Conservation (phyloP, 2,888 invertebrate genomes). For the Quadroppia sp. region DNA sequence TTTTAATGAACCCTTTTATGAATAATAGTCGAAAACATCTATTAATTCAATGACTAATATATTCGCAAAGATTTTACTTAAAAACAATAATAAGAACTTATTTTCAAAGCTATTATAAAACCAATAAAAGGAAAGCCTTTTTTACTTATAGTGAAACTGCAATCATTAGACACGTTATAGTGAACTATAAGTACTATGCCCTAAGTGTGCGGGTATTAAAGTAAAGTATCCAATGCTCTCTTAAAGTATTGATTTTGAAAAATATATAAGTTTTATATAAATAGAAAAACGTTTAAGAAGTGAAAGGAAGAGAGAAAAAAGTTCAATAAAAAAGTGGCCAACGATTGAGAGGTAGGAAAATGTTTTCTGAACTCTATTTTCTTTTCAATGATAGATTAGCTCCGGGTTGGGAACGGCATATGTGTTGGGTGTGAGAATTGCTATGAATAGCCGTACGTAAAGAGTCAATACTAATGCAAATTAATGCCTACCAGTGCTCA, state of each 20-base stretch:
- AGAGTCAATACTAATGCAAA: neutral
- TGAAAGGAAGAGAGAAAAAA: neutral
- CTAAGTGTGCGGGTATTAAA: neutral
- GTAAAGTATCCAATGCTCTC: constrained; percentile 5
- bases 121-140: constrained; percentile 19
- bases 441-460: neutral
- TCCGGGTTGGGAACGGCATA: neutral
- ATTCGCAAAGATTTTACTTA: neutral
- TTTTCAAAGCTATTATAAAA: constrained; percentile 24
- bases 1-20: no score
- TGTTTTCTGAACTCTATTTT: neutral
- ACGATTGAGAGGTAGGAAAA: neutral
- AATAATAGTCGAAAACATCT: no score
- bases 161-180: neutral
- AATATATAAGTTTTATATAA: neutral
- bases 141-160: constrained; percentile 2
- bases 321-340: neutral
- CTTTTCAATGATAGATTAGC: neutral
- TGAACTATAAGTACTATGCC: neutral
- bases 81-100: constrained; percentile 16
- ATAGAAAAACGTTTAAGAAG: neutral
- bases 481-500: constrained; percentile 6
- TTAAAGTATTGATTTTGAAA: constrained; percentile 15
- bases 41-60: no score
- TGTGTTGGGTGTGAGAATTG: neutral